Conservation (phyloP, 1,140 invertebrate genomes). For the Camponotus floridanus region DNA sequence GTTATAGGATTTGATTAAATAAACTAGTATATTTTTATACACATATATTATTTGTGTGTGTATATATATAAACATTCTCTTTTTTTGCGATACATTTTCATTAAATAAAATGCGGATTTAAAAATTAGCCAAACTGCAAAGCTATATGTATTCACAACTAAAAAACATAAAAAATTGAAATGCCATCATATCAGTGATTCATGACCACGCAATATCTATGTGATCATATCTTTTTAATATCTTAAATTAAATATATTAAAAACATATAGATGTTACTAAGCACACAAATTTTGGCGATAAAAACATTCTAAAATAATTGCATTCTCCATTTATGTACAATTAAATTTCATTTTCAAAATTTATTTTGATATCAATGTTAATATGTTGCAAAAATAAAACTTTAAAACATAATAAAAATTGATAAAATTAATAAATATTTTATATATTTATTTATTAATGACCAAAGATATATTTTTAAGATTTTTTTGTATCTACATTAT, state of each 20-base stretch:
- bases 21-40: constrained; percentile 58
- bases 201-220: not conserved
- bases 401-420: not conserved
- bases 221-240: constrained; percentile 31
- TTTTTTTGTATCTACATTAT: not conserved
- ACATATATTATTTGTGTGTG: constrained; percentile 55
- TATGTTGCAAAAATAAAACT: not conserved
- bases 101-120: constrained; percentile 52
- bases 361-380: not conserved
- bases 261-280: constrained; percentile 25
- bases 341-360: constrained; percentile 7
- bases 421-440: constrained; percentile 5
- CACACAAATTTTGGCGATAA: constrained; percentile 34
- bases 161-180: constrained; percentile 69
- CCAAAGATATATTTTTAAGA: not conserved
- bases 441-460: not conserved
- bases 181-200: constrained; percentile 31
- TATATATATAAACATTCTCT: constrained; percentile 65
- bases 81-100: constrained; percentile 33
- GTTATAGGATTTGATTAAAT: constrained; percentile 39
- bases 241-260: constrained; percentile 52
- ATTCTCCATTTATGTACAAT: not conserved
- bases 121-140: constrained; percentile 35
- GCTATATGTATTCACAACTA: constrained; percentile 3
- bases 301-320: constrained; percentile 15